Percentiles rank a stretch among this genome's conserved stretches.
Conservation (phyloP, 2,113 vertebrate species). For the Megalops atlanticus region DNA sequence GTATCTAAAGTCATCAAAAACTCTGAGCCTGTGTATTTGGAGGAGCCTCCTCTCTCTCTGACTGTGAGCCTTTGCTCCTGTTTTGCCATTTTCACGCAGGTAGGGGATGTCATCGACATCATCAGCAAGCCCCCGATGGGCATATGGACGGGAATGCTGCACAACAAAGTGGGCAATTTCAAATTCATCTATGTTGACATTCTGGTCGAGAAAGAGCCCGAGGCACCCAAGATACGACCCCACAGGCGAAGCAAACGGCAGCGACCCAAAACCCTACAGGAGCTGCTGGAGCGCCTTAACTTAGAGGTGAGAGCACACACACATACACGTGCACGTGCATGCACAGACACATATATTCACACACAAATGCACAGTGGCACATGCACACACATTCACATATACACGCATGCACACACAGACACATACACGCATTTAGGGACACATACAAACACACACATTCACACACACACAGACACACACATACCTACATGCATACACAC, state of each 20-base stretch:
- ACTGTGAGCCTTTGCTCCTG: too few relatives aligned
- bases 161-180: constrained; percentile 94
- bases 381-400: background rate
- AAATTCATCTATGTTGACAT: constrained; percentile 96
- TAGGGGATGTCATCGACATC: constrained; percentile 91
- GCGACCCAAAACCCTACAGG: constrained; percentile 81
- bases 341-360: background rate
- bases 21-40: too few relatives aligned
- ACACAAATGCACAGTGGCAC: background rate
- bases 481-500: too few relatives aligned
- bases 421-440: background rate
- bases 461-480: too few relatives aligned
- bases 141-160: constrained; percentile 93
- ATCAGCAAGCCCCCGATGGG: constrained; percentile 97
- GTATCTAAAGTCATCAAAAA: too few relatives aligned
- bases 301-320: constrained; percentile 78
- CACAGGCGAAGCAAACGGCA: constrained; percentile 72
- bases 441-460: too few relatives aligned
- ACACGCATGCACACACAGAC: background rate
- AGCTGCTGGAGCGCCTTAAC: constrained; percentile 82
- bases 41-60: too few relatives aligned
- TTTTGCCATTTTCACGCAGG: constrained; percentile 63
- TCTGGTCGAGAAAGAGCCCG: constrained; percentile 73
- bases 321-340: background rate
- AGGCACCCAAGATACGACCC: constrained; percentile 73